phyloP scores from a whole-genome alignment of 2,113 vertebrate species.

The Calidris pygmaea region DNA sequence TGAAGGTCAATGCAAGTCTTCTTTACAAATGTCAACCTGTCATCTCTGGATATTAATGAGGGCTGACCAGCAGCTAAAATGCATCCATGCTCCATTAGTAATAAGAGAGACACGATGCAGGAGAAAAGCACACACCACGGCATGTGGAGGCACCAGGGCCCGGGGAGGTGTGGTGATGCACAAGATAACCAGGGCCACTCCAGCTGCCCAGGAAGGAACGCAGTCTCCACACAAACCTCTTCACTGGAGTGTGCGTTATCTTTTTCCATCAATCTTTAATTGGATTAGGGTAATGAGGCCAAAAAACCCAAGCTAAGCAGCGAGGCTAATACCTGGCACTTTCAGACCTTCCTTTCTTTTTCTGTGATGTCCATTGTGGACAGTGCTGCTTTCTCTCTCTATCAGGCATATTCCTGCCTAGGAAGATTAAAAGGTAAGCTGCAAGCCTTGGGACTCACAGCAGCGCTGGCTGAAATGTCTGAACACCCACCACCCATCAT shows the following conservation, averaged over 20 bases:
- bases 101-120: slow-evolving; percentile 30
- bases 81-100: slow-evolving; percentile 67
- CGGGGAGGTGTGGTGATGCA: slow-evolving; percentile 30
- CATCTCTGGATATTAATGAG: slow-evolving; percentile 71
- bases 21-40: slow-evolving; percentile 70
- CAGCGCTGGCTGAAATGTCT: background rate
- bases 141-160: slow-evolving; percentile 27
- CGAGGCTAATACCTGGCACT: slow-evolving; percentile 36
- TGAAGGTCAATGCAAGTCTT: slow-evolving; percentile 63
- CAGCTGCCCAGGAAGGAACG: background rate
- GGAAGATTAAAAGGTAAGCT: background rate
- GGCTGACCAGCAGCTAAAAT: slow-evolving; percentile 69
- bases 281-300: slow-evolving; percentile 60
- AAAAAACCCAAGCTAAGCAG: slow-evolving; percentile 20
- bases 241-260: background rate
- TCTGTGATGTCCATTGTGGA: background rate
- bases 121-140: background rate
- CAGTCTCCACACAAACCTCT: background rate
- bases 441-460: background rate
- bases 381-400: background rate
- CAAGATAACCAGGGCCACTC: background rate
- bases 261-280: slow-evolving; percentile 37
- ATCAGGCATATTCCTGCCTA: background rate
- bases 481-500: background rate
- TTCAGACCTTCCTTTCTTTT: background rate